phyloP scores from a whole-genome alignment of 2,113 vertebrate species.

The Upupa epops region DNA sequence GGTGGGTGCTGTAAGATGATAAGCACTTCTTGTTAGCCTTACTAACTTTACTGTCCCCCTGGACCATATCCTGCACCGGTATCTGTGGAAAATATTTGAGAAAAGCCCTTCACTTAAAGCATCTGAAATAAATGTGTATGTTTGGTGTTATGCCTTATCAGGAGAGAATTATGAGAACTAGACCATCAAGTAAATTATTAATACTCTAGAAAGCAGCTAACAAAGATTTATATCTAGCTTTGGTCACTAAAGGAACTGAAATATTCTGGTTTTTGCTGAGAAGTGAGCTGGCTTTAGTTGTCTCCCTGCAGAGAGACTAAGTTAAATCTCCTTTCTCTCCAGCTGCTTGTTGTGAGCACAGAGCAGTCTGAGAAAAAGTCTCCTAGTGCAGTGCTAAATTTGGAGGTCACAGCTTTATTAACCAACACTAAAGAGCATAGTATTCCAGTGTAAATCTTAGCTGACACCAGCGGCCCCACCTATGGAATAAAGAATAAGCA shows the following conservation, averaged over 20 bases:
- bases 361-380: not conserved
- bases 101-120: not conserved
- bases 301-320: not conserved
- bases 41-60: not conserved
- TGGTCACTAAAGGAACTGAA: not conserved
- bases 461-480: not conserved
- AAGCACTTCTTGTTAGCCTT: not conserved
- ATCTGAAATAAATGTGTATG: not conserved
- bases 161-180: not conserved
- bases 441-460: not conserved
- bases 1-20: not conserved
- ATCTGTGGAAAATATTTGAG: not conserved
- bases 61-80: not conserved
- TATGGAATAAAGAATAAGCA: not conserved
- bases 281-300: not conserved
- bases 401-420: conserved; percentile 29
- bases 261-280: not conserved
- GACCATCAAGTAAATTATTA: not conserved
- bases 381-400: not conserved
- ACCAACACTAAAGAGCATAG: not conserved
- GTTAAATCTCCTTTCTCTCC: not conserved
- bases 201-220: not conserved
- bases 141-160: not conserved
- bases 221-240: not conserved
- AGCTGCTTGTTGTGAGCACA: not conserved